Conservation (phyloP, 2,797 vertebrate species). For the Gallinago nigripennis region DNA sequence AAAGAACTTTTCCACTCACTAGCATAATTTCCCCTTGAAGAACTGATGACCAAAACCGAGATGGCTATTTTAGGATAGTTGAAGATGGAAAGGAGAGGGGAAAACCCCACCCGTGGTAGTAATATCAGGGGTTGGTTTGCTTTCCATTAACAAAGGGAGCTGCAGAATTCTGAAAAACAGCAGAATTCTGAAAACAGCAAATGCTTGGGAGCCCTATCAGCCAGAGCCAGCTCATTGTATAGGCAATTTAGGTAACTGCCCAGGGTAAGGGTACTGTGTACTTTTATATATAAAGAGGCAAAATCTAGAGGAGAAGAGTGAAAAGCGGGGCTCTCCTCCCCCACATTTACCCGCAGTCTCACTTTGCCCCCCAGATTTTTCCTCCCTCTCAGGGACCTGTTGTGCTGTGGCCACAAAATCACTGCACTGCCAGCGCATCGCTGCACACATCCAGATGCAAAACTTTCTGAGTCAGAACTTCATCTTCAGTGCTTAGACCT, state of each 20-base stretch:
- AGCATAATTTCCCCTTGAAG: constrained; percentile 11
- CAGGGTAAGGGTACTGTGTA: background rate
- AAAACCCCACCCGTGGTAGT: background rate
- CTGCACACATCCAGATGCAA: fast-evolving
- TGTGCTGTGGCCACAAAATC: background rate
- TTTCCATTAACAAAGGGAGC: background rate
- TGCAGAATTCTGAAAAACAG: background rate
- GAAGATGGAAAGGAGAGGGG: background rate
- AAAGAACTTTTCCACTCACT: constrained; percentile 10
- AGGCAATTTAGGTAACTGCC: background rate
- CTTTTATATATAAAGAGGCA: background rate
- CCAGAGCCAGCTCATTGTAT: background rate
- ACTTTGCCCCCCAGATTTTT: background rate
- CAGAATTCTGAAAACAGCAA: background rate
- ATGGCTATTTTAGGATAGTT: constrained; percentile 28
- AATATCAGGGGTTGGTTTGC: background rate
- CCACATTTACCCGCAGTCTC: background rate
- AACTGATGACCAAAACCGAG: background rate
- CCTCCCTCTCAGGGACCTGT: background rate
- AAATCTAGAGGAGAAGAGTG: background rate
- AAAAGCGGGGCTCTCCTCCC: fast-evolving
- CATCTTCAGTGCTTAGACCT: background rate
- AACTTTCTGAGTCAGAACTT: background rate
- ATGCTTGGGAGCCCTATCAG: background rate
- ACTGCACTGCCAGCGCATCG: background rate